Base-by-base conservation (phyloP, 1,140 invertebrate species). In the Dryas iulia region DNA sequence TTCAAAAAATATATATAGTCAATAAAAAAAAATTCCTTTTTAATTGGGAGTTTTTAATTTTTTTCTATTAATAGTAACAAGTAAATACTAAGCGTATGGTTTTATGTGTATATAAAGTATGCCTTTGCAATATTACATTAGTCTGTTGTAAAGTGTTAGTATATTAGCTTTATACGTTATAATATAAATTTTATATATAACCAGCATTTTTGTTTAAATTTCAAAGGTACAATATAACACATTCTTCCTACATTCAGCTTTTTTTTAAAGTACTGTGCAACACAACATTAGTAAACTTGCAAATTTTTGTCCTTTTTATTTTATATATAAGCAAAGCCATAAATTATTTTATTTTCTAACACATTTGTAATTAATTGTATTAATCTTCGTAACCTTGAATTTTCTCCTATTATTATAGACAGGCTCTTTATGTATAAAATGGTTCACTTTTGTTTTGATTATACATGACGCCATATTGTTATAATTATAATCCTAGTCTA, bases 381-480 rank as follows among this genome's bases (percentile, higher is more conserved):
- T 47, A 47, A 47, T 14, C 39, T 47, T 47, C 21, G 39, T 10
- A 18, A 47, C 14, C 21, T 47, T 21, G 5, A 47, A 47, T 47
- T 47, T 47, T 47, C 8, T 11, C 1, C 10, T 10, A 10, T 47
- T 18, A 10, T n/a, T 21, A 21, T 21, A 47, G 39, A 21, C 14
- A 47, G 39, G 18, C 8, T 8, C 10, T 1, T 2, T 1, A 14
- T 47, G 39, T 47, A 47, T 35, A 39, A 14, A 39, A 21, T 47
- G 6, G 18, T 47, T 21, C 26, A 28, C 6, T 18, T 47, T 47
- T 8, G 10, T 18, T 59, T 66, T 66, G 33, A 5, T 63, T 66
- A 23, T 52, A 30, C 56, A 59, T 24, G 63, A 67, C 58, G 66
- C 66, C 66, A 69, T 69, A 68, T 66, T 66, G 64, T 66, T 59